Evolutionary conservation across 2,888 invertebrate species (phyloP).

Genomic region (Fragum whitleyi): DNA sequence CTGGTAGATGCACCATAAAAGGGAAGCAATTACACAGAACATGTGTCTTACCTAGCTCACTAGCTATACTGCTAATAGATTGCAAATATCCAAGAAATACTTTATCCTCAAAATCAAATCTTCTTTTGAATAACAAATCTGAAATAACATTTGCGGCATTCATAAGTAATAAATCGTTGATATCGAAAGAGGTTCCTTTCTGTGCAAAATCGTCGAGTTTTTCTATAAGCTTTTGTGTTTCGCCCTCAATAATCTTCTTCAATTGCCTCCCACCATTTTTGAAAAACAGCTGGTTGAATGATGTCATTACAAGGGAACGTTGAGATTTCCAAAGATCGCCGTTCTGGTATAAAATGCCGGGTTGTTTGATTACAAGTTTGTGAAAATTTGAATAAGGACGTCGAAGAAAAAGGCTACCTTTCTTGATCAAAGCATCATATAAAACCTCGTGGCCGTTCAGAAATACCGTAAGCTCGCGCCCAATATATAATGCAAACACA

Average conservation of each 20-base stretch:
- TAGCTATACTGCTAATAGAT: background rate
- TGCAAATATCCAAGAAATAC: background rate
- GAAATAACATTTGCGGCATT: constrained; percentile 18
- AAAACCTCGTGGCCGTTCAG: constrained; percentile 55
- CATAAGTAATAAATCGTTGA: constrained; percentile 18
- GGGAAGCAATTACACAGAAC: constrained; percentile 28
- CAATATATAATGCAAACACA: constrained; percentile 48
- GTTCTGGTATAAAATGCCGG: constrained; percentile 31
- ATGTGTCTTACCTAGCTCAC: background rate
- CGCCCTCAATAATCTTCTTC: constrained; percentile 32
- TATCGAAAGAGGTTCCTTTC: constrained; percentile 21
- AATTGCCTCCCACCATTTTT: constrained; percentile 33
- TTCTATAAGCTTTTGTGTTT: constrained; percentile 13
- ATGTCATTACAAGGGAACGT: constrained; percentile 27
- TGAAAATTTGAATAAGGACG: constrained; percentile 23
- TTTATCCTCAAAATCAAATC: constrained; percentile 24
- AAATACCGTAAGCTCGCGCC: constrained; percentile 43
- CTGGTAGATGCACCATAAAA: constrained; percentile 11
- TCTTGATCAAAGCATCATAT: constrained; percentile 54
- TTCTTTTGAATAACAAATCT: constrained; percentile 10
- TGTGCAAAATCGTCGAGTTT: background rate
- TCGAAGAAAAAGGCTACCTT: constrained; percentile 34
- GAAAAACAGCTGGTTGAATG: constrained; percentile 44
- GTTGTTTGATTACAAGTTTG: constrained; percentile 1
- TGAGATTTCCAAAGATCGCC: constrained; percentile 51